Base-by-base conservation (phyloP, 2,797 vertebrate species). In the Sylvilagus floridanus region DNA sequence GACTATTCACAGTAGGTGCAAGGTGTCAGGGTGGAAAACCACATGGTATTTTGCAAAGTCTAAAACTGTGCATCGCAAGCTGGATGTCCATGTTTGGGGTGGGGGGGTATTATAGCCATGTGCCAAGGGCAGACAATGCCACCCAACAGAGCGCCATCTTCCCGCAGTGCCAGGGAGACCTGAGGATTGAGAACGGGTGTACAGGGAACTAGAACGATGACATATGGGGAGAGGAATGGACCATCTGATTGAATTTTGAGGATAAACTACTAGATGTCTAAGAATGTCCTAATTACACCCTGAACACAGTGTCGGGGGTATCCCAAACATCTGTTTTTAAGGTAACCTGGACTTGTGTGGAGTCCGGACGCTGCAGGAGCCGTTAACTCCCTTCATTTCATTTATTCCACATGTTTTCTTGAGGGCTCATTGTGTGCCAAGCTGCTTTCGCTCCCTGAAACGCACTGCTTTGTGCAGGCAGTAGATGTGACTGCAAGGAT, bases 81-180 rank as follows among this genome's bases (percentile, higher is more conserved):
- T 9, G 52, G 32, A 35, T 63, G 76, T 62, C 8, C 0, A 1
- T 24, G 42, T 13, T 28, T 0, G 42, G 42, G 42, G 0, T 0
- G 19, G 86, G 52, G 21, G 17, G 21, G 42, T 42, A 42, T 17
- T 14, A 4, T 0, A 79, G 90, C 52, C 30, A 63, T 1, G 0
- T 19, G 88, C 66, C 37, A 63, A 57, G 60, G 47, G 32, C 28
- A 84, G 68, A 37, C 42, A 88, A 54, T 57, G 69, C 13, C 81
- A 68, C 17, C 6, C 35, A 19, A 50, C n/a, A 35, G 60, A n/a
- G 30, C 1, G 9, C n/a, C 11, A 7, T 11, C 30, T 32, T 32
- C 72, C 47, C 1, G 1, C 0, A 14, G n/a, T 30, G 68, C 9
- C 9, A 4, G 24, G 26, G 30, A 81, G 42, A 54, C 22, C 68